Percentiles rank a stretch among this genome's conserved stretches.
These are phyloP conservation scores for Borostomias antarcticus DNA, from an alignment of 2,797 vertebrate species.

Conservation along the genomic window DNA sequence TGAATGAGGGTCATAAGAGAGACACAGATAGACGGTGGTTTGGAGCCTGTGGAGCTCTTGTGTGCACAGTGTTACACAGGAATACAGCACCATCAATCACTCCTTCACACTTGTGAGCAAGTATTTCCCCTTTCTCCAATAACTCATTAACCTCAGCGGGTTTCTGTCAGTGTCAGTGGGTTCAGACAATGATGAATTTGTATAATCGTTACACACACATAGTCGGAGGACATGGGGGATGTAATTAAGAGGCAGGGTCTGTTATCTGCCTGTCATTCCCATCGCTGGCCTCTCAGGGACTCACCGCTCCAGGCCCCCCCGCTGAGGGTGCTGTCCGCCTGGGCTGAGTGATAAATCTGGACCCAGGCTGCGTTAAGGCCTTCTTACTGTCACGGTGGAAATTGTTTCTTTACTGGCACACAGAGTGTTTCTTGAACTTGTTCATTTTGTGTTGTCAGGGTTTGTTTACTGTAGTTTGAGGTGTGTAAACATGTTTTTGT, in stretches of 20 bases:
- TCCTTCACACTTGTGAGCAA: conserved; percentile 41
- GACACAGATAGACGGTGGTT: conserved; percentile 15
- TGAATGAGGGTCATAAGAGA: conserved; percentile 60
- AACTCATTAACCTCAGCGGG: conserved; percentile 71
- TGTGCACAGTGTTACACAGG: conserved; percentile 50
- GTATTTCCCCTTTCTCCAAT: conserved; percentile 76
- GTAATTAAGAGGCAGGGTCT: conserved; percentile 9
- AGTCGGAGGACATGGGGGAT: conserved; percentile 10
- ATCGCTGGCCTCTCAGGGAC: conserved; percentile 3
- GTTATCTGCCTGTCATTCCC: conserved; percentile 17
- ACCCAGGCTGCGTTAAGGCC: conserved; percentile 1
- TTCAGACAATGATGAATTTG: conserved; percentile 32
- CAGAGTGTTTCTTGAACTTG: background rate
- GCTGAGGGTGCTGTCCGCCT: background rate
- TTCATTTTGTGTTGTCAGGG: background rate
- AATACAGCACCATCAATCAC: conserved; percentile 67
- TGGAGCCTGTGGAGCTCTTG: conserved; percentile 36
- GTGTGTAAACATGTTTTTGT: background rate
- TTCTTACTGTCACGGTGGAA: background rate
- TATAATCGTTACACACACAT: background rate
- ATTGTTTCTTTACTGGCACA: background rate
- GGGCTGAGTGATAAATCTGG: background rate
- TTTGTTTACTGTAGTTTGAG: background rate
- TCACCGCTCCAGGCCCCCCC: background rate
- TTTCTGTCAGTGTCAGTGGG: conserved; percentile 36